Evolutionary conservation across 2,797 vertebrate species (phyloP).

Genomic region (Ispidina picta): DNA sequence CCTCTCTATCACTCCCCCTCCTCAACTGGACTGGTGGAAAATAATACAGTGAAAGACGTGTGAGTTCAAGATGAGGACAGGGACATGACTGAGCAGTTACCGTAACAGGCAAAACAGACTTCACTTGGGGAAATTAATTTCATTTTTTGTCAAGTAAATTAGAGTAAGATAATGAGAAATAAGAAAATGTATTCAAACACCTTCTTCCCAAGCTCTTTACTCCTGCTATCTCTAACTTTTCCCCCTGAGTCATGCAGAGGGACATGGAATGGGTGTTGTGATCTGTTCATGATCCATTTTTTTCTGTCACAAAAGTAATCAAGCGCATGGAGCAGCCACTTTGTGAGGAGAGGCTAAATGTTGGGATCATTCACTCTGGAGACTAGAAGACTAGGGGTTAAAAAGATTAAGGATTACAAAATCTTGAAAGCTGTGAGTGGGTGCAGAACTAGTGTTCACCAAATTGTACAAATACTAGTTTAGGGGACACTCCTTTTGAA

Average conservation of each 20-base stretch:
- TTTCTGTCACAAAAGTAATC: neutral
- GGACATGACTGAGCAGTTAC: neutral
- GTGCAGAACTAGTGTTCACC: neutral
- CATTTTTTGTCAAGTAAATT: neutral
- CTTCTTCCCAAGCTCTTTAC: neutral
- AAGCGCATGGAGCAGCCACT: neutral
- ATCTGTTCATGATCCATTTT: neutral
- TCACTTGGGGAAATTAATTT: neutral
- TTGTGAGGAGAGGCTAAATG: neutral
- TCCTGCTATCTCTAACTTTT: neutral
- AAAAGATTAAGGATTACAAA: neutral
- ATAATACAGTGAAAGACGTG: fast-evolving
- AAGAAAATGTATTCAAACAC: neutral
- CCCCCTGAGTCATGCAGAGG: fast-evolving
- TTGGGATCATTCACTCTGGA: neutral
- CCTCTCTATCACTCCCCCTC: no score
- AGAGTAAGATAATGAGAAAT: neutral
- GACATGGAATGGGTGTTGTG: neutral
- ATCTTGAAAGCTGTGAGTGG: neutral
- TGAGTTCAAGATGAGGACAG: neutral
- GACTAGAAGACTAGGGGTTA: neutral
- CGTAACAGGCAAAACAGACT: neutral
- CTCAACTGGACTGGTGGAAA: neutral
- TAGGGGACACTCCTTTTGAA: neutral
- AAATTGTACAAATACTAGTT: neutral